Conservation (phyloP, 1,140 invertebrate species). For the Idris sp. region DNA sequence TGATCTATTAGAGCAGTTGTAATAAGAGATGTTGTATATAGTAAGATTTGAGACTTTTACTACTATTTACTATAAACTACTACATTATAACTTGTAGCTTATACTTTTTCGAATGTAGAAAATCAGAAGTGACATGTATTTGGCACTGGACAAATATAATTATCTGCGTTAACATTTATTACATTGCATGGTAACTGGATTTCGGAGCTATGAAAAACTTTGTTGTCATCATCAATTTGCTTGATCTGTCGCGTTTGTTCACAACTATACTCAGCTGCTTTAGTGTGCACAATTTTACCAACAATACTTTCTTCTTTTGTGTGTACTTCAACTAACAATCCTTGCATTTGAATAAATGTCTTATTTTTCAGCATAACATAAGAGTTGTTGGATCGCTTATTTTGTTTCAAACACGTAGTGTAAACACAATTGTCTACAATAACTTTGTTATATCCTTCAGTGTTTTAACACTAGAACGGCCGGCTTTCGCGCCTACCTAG, state of each 20-base stretch:
- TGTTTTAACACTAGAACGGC: too few relatives aligned
- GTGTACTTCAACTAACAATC: too few relatives aligned
- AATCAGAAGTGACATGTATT: conserved; percentile 17
- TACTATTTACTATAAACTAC: too few relatives aligned
- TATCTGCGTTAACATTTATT: conserved; percentile 12
- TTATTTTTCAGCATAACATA: conserved; percentile 7
- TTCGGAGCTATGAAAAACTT: not conserved
- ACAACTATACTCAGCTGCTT: conserved; percentile 15
- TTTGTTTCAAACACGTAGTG: not conserved
- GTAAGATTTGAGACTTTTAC: too few relatives aligned
- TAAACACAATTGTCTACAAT: conserved; percentile 10
- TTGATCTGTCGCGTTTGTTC: too few relatives aligned
- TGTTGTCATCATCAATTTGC: too few relatives aligned
- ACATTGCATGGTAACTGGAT: not conserved
- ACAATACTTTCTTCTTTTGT: too few relatives aligned
- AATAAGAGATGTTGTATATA: too few relatives aligned
- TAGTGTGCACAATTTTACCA: conserved; percentile 1
- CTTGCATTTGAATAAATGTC: conserved; percentile 13
- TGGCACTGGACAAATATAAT: conserved; percentile 8
- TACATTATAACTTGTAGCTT: too few relatives aligned
- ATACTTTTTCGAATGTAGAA: too few relatives aligned
- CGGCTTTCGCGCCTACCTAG: too few relatives aligned
- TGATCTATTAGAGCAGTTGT: too few relatives aligned
- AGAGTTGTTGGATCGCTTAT: conserved; percentile 12
- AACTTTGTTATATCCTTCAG: conserved; percentile 11